Evolutionary conservation across 2,113 vertebrate species (phyloP).

Genomic region (Amblyornis subalaris): DNA sequence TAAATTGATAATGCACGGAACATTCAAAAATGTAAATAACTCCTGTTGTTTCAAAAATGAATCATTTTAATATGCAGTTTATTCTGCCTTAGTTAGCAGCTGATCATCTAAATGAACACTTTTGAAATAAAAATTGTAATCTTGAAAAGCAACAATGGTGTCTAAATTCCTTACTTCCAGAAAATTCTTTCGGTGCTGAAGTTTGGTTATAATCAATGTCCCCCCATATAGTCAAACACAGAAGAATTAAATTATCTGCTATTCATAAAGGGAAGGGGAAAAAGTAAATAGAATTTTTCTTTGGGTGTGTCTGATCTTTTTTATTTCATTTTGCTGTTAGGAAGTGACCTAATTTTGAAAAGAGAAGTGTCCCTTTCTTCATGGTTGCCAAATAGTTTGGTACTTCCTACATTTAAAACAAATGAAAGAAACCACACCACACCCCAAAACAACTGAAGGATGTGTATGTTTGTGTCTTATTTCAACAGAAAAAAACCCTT

Average conservation of each 20-base stretch:
- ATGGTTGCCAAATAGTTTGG: background rate
- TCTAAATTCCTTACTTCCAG: background rate
- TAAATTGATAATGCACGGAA: background rate
- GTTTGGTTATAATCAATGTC: background rate
- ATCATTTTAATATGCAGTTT: background rate
- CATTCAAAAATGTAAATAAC: background rate
- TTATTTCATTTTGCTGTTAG: background rate
- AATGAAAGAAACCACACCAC: rapidly evolving
- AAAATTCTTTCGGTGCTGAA: background rate
- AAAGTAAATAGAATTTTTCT: background rate
- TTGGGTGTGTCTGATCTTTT: background rate
- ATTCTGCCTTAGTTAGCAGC: background rate
- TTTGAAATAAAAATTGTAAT: background rate
- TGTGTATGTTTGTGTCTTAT: background rate
- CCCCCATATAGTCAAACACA: background rate
- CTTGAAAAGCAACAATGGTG: background rate
- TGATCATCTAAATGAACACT: background rate
- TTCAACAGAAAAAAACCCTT: background rate
- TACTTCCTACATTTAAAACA: background rate
- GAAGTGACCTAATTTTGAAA: background rate
- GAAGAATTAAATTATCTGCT: background rate
- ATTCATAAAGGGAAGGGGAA: background rate
- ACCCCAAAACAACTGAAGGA: background rate
- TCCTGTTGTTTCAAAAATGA: background rate
- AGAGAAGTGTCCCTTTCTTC: background rate